phyloP scores from a whole-genome alignment of 2,888 invertebrate genomes.

The Crematogaster levior region DNA sequence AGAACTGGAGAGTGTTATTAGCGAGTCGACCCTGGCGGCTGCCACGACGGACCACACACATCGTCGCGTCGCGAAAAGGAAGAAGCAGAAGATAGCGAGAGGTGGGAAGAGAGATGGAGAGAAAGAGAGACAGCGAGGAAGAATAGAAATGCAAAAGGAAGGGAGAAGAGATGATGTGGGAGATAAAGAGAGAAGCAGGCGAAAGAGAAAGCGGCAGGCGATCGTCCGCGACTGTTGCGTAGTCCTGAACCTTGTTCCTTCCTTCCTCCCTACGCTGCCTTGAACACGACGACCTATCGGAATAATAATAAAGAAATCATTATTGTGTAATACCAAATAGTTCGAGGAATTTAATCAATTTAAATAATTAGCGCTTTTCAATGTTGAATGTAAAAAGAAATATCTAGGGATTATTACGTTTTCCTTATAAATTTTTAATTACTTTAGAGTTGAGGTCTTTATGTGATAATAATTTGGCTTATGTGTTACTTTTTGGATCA shows the following conservation, averaged over 20 bases:
- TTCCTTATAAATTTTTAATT: not conserved
- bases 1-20: constrained; percentile 80
- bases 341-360: not conserved
- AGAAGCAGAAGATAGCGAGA: constrained; percentile 57
- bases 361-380: not conserved
- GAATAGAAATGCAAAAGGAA: constrained; percentile 35
- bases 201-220: constrained; percentile 44
- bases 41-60: constrained; percentile 83
- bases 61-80: constrained; percentile 76
- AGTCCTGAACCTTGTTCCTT: constrained; percentile 24
- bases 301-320: constrained; percentile 22
- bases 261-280: constrained; percentile 24
- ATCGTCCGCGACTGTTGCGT: constrained; percentile 48
- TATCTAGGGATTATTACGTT: not conserved
- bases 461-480: not conserved
- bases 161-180: constrained; percentile 7
- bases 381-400: not conserved
- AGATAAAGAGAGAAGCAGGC: not conserved
- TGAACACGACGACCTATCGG: constrained; percentile 11
- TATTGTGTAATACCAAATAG: not conserved
- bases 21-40: constrained; percentile 83
- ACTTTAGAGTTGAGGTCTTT: not conserved
- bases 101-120: constrained; percentile 52
- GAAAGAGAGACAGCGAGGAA: constrained; percentile 45
- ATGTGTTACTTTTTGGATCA: not conserved